Base-by-base conservation (phyloP, 2,888 invertebrate species). In the Onthophagus sagittarius region DNA sequence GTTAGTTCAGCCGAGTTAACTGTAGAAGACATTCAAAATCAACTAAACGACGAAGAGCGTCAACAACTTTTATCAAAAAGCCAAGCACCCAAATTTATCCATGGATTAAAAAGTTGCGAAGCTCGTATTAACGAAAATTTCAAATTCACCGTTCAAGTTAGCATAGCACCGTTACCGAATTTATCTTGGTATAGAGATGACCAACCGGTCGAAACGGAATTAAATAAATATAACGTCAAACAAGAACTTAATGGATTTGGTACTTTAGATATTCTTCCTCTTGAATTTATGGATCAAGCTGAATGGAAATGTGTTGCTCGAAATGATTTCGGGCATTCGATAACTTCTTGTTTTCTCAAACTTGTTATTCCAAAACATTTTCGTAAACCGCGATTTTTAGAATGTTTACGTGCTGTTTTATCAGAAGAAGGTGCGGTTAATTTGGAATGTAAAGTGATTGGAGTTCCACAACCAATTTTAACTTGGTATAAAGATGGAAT, bases 401-500 rank as follows among this genome's bases (percentile, higher is more conserved):
- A 96, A 84, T 93, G 93, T 77, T 87, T 96, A 2, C 89, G 94
- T 78, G 96, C 96, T 0, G 92, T 95, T 63, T 86, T 96, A 14
- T 94, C 95, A 0, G 94, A 95, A 76, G 95, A 95, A 84, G 94
- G 96, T 0, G 94, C 96, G 7, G 96, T 96, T 0, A 96, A 96
- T 85, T 88, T 96, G 75, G 96, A 96, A 84, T 96, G 96, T 84
- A 96, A 96, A 86, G 95, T 96, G 0, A 95, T 96, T 74, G 96
- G 96, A 5, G 95, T 96, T 1, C 96, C 96, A 0, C 95, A 95
- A 81, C 96, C 96, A 0, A 87, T 92, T n/a, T 86, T 96, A 0
- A 95, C 94, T 81, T 96, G 96, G 96, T 96, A 94, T 83, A 96
- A 96, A 85, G 96, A 96, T 83, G 96, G 95, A 0, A 90, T 92